Evolutionary conservation across 1,140 invertebrate genomes (phyloP).

Genomic region (Pseudomyrmex concolor): DNA sequence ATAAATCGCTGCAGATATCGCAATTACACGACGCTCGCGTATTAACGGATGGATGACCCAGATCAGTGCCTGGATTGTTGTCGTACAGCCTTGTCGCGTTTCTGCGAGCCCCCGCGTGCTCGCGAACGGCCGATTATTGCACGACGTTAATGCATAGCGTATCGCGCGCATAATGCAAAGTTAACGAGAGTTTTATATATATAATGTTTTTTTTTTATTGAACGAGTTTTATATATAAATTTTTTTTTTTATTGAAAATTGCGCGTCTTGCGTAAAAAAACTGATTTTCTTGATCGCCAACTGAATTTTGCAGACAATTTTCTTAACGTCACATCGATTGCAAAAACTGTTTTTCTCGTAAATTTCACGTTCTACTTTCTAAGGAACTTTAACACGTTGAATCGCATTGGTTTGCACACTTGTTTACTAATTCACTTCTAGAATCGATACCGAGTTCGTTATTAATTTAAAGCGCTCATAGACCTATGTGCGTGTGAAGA

Average conservation of each 20-base stretch:
- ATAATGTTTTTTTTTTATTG: neutral
- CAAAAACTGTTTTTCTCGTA: no score
- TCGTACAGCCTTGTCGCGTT: slow-evolving; percentile 36
- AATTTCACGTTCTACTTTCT: neutral
- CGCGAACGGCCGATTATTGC: slow-evolving; percentile 18
- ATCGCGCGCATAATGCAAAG: neutral
- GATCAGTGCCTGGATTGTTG: slow-evolving; percentile 39
- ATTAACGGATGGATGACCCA: slow-evolving; percentile 56
- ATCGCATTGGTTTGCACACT: neutral
- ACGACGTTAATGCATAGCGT: neutral
- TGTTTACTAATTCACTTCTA: slow-evolving; percentile 27
- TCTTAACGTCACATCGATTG: no score
- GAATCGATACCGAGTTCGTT: slow-evolving; percentile 30
- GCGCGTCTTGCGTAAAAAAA: no score
- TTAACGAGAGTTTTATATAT: neutral
- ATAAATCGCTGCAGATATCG: slow-evolving; percentile 1
- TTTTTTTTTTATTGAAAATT: no score
- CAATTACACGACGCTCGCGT: slow-evolving; percentile 37
- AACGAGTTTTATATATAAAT: neutral
- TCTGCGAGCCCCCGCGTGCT: neutral
- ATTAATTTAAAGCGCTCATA: neutral
- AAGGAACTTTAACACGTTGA: neutral
- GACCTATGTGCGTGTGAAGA: no score
- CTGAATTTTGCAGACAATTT: no score
- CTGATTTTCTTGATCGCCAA: no score